Base-by-base conservation (phyloP, 2,888 invertebrate species). In the Oegoconia quadripuncta region DNA sequence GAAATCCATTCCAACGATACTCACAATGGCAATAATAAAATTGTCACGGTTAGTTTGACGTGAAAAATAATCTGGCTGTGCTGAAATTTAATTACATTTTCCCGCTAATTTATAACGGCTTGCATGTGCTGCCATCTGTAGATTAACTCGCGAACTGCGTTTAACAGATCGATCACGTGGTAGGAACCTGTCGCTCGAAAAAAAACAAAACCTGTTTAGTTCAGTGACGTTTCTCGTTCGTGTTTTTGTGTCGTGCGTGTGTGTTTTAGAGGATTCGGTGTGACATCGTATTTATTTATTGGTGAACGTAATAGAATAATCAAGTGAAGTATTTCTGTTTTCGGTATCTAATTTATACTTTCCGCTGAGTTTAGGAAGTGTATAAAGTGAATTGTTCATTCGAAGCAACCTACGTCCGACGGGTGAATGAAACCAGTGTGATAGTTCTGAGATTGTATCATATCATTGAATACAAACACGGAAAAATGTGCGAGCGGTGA, bases 201-300 rank as follows among this genome's bases (percentile, higher is more conserved):
- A 72, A 77, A 74, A 73, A 64, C 59, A 63, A 71, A 83, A 82
- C 82, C 81, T 74, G 80, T 80, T 78, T 76, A 68, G 69, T 72
- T 48, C 58, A 64, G 62, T 86, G 84, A 82, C 83, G 82, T 80
- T 30, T 36, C 65, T 68, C 52, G 53, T 50, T 53, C 50, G 60
- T 82, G 79, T 80, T 81, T 82, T 77, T 81, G 68, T 76, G 74
- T 63, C 66, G 73, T 62, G 65, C 61, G 63, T 62, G 65, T 62
- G 63, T 61, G 57, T 64, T 64, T 39, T 33, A 11, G 15, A 22
- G 32, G n/a, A 31, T 1, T 32, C 11, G 1, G 26, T 13, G 15
- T 22, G 22, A 17, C 16, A 27, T 13, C 17, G 34, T 23, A 18
- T 18, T 26, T 35, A 27, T 20, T 13, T 1, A 8, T 11, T 22